Percentiles rank a stretch among this genome's conserved stretches.
These are phyloP conservation scores for Darevskia mixta DNA, from an alignment of 2,797 vertebrate genomes.

Conservation along the genomic window DNA sequence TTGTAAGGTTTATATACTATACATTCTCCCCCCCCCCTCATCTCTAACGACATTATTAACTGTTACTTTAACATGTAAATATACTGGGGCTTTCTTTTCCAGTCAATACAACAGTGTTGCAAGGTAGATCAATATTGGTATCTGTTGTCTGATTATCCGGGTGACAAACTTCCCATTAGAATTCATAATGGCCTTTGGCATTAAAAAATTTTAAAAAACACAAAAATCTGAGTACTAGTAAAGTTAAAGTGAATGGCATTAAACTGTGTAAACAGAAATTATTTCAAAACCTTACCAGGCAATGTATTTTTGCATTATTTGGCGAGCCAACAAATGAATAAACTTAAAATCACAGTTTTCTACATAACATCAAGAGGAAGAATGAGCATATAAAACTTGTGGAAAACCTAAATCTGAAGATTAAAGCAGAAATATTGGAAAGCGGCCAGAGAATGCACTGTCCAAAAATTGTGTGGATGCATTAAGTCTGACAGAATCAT, in stretches of 20 bases:
- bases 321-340: slow-evolving; percentile 61
- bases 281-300: slow-evolving; percentile 71
- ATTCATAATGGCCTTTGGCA: slow-evolving; percentile 43
- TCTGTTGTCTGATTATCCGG: too few species aligned
- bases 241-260: slow-evolving; percentile 74
- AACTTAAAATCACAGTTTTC: slow-evolving; percentile 71
- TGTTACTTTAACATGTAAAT: not conserved
- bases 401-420: slow-evolving; percentile 67
- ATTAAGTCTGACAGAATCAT: not conserved
- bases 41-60: not conserved
- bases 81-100: not conserved
- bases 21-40: not conserved
- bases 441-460: slow-evolving; percentile 67
- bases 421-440: slow-evolving; percentile 70
- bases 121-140: too few species aligned
- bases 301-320: slow-evolving; percentile 58
- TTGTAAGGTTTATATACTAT: not conserved
- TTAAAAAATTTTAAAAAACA: slow-evolving; percentile 56
- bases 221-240: slow-evolving; percentile 58
- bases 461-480: slow-evolving; percentile 37
- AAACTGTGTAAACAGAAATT: slow-evolving; percentile 61
- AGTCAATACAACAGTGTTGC: not conserved
- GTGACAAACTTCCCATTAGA: not conserved
- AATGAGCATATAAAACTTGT: slow-evolving; percentile 70
- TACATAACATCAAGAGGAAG: slow-evolving; percentile 71